Base-by-base conservation (phyloP, 2,113 vertebrate genomes). In the Chiloscyllium plagiosum region DNA sequence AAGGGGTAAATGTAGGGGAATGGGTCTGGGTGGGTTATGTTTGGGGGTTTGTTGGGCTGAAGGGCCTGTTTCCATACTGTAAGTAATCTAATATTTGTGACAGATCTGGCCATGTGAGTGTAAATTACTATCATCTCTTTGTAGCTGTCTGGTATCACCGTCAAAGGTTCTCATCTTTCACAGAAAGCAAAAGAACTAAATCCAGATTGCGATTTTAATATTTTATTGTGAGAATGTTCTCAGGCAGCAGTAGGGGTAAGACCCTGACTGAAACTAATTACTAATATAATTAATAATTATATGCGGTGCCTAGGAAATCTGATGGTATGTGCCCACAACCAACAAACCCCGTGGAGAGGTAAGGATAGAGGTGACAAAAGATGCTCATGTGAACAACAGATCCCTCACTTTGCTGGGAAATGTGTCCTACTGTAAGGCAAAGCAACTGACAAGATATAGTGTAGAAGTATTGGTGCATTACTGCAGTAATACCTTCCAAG, bases 251-350 rank as follows among this genome's bases (percentile, higher is more conserved):
- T 33, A 52, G 29, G 87, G 61, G 24, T 13, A n/a, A 90, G 87
- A 90, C 87, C 87, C 87, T 90, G 47, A 61, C 47, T 2, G 13
- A 90, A 52, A 6, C 52, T 90, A 90, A 90, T 90, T 90, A 90
- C 29, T 29, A 13, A 26, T 61, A 90, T 90, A 90, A 90, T 90
- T 90, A 61, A 61, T 90, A 90, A 90, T 90, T 61, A 90, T 61
- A 52, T 4, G 0, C 2, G 50, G 50, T 61, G 86, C 50, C 52
- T 61, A 3, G 52, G 80, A 52, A 24, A 12, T 29, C 86, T 56
- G 26, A 61, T 3, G 1, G 86, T 33, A 61, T 4, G 50, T 90
- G 52, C 52, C 29, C 29, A 2, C 15, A 5, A 15, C 13, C 86
- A 26, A 24, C 52, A 10, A 87, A 50, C 42, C 85, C 47, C 20